phyloP scores from a whole-genome alignment of 2,888 invertebrate genomes.

The Orchestes rusci region DNA sequence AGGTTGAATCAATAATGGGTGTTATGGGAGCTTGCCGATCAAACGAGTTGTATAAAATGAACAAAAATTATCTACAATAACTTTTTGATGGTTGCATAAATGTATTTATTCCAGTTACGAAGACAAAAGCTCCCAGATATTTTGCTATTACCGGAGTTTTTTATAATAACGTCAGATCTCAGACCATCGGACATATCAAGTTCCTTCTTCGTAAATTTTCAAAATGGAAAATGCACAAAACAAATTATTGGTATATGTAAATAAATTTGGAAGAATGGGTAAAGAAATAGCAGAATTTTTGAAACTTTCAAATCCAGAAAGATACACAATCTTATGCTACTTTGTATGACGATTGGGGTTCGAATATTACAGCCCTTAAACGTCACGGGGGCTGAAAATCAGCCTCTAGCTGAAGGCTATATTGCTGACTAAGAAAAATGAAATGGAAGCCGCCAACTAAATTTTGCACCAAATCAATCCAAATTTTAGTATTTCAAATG shows the following conservation, averaged over 20 bases:
- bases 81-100: conserved; percentile 18
- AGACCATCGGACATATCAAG: conserved; percentile 11
- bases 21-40: conserved; percentile 20
- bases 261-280: conserved; percentile 23
- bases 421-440: no score
- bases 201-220: conserved; percentile 22
- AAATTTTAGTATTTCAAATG: no score
- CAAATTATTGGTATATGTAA: conserved; percentile 21
- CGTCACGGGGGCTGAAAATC: no score
- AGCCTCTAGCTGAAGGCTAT: no score
- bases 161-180: conserved; percentile 17
- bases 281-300: conserved; percentile 21
- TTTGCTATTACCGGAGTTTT: conserved; percentile 20
- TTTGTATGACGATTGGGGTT: no score
- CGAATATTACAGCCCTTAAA: no score
- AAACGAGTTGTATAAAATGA: conserved; percentile 21
- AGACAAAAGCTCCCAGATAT: conserved; percentile 12
- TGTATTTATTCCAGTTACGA: conserved; percentile 19
- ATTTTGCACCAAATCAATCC: no score
- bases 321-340: no score
- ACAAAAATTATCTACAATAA: conserved; percentile 16
- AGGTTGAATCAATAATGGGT: conserved; percentile 23
- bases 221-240: conserved; percentile 19
- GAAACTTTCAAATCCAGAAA: conserved; percentile 16
- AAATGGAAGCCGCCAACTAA: no score